Base-by-base conservation (phyloP, 2,797 vertebrate species). In the Centroberyx gerrardi region DNA sequence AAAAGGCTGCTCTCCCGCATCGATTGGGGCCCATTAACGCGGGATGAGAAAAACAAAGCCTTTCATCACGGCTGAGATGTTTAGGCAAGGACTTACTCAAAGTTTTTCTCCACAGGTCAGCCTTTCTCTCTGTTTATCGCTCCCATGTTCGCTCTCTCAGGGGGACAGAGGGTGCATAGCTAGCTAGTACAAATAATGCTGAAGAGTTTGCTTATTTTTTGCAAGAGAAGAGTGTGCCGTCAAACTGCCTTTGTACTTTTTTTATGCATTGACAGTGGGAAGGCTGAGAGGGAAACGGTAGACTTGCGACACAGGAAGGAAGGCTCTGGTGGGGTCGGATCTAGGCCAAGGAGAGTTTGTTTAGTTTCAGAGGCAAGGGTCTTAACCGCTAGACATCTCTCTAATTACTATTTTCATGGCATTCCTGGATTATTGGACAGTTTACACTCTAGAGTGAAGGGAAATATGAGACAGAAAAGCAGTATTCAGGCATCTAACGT, bases 1-100 rank as follows among this genome's bases (percentile, higher is more conserved):
- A 78, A 74, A 87, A 80, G 74, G 74, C 36, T 17, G 38, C 83
- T 88, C 74, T 78, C 73, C 70, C 68, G 18, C 81, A 93, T 93
- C 51, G 89, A 93, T 92, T 68, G 69, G 33, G 61, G 38, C 73
- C 91, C 89, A 91, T 92, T 91, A 89, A 90, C 49, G 22, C 73
- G 36, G 54, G 66, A 86, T 72, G 82, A 85, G 87, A 85, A 91
- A 92, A 92, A 93, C 89, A 91, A 91, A 87, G 83, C 52, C 82
- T 93, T 91, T 88, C 74, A 89, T 88, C 87, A 92, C 72, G 42
- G 86, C 84, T 69, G 75, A 82, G 85, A 87, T 83, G 88, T 90
- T 90, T 86, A 88, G 59, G 78, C 82, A 82, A 87, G 72, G 83
- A 85, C 80, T 88, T 56, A 67, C 61, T 85, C 74, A 75, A 76